Evolutionary conservation across 1,140 invertebrate species (phyloP), one percentile per base, ranked within the genome.

Genomic region (Thereuonema tuberculata): DNA sequence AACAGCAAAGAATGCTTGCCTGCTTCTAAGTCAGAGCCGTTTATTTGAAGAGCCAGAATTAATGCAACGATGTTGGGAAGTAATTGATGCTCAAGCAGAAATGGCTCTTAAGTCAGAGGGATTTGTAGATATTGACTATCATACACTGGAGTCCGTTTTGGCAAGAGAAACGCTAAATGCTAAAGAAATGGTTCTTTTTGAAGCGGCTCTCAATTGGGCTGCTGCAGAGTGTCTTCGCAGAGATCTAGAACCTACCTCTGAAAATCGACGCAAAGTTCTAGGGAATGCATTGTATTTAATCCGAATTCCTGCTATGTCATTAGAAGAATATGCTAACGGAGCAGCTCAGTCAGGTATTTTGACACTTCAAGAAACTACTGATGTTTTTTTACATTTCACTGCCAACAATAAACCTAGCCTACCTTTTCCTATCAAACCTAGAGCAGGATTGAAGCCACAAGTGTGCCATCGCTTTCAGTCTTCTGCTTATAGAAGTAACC

Each of bases 381-480:
- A 93, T 70, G 87, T 93, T 72, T 94, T 94, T 79, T 78, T 93
- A 60, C 83, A 93, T 71, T 75, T 69, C 58, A 74, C 72, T 9
- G 73, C 74, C 14, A 68, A 63, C 29, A 81, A 77, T 29, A 93
- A 94, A 74, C 93, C 93, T 24, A 74, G 74, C 60, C 75, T 96
- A 14, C 80, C 81, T 52, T 96, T 90, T 71, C 84, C 86, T 9
- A 84, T 82, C 21, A 88, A 88, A 71, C 74, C 84, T 2, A 78
- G 93, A 66, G 80, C 84, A 60, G 92, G 92, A 61, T 75, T 96
- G 5, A 90, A 90, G 75, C 84, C 91, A 63, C 87, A 92, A 80
- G 84, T 91, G 15, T 94, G 92, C 68, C 91, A 93, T 71, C 79
- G 93, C 71, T 97, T 97, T 71, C 89, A 93, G 72, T 95, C 92